phyloP scores from a whole-genome alignment of 2,888 invertebrate genomes.

The Watsonalla cultraria region DNA sequence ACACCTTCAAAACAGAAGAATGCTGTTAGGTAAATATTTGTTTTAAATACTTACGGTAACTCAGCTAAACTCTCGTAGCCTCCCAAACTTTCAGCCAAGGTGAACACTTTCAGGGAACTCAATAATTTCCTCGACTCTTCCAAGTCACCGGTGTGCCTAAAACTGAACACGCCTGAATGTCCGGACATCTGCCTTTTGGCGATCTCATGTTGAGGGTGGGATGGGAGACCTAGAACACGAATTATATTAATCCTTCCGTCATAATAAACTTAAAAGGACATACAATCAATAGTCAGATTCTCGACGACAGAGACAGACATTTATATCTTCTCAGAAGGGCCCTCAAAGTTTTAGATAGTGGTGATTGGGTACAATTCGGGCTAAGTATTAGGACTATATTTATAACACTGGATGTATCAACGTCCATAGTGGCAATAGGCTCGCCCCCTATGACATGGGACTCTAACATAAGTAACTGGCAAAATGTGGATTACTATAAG shows the following conservation, averaged over 20 bases:
- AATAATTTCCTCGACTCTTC: constrained; percentile 86
- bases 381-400: no score
- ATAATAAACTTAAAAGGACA: no score
- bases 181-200: constrained; percentile 89
- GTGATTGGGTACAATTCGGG: neutral
- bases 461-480: no score
- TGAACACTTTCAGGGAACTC: constrained; percentile 87
- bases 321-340: no score
- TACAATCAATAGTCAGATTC: no score
- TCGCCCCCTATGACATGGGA: no score
- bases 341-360: neutral
- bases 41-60: constrained; percentile 85
- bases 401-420: no score
- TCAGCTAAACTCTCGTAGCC: constrained; percentile 97
- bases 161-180: constrained; percentile 95
- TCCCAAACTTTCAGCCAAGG: constrained; percentile 95
- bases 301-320: no score
- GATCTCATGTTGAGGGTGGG: constrained; percentile 91
- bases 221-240: constrained; percentile 81
- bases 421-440: no score
- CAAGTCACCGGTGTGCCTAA: constrained; percentile 89
- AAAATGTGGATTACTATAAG: no score
- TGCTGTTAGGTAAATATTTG: no score
- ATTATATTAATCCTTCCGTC: neutral
- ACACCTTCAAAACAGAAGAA: no score